phyloP scores from a whole-genome alignment of 1,140 invertebrate genomes.

The Schlechtendalia chinensis region DNA sequence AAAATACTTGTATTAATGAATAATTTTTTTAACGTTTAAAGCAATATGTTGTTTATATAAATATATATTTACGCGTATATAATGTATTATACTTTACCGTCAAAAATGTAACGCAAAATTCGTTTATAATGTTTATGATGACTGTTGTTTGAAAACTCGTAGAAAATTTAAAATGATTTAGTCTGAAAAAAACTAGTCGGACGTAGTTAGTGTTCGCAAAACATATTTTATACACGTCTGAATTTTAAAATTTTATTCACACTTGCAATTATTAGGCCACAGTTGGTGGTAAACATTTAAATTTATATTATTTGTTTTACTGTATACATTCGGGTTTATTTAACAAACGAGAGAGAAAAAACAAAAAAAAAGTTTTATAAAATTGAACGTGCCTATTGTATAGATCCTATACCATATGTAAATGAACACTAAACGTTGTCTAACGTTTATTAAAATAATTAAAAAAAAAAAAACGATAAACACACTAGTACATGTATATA shows the following conservation, averaged over 20 bases:
- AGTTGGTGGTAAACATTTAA: slow-evolving; percentile 39
- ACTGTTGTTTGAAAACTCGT: not conserved
- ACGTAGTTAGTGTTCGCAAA: slow-evolving; percentile 26
- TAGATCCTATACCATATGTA: not conserved
- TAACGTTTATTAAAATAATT: not conserved
- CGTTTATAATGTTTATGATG: not conserved
- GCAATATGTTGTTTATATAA: too few relatives aligned
- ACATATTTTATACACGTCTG: slow-evolving; percentile 37
- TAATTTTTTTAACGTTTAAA: too few relatives aligned
- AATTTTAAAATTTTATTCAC: slow-evolving; percentile 44
- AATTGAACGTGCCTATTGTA: not conserved
- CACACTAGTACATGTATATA: too few relatives aligned
- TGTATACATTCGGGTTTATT: slow-evolving; percentile 28
- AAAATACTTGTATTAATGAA: too few relatives aligned
- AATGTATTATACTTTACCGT: not conserved
- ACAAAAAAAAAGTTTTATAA: not conserved
- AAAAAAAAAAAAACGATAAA: not conserved
- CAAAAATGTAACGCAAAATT: too few relatives aligned
- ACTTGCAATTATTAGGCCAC: not conserved
- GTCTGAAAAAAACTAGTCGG: slow-evolving; percentile 3
- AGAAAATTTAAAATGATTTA: slow-evolving; percentile 16
- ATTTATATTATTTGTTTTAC: slow-evolving; percentile 40
- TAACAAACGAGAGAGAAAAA: slow-evolving; percentile 31
- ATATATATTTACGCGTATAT: not conserved
- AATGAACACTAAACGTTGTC: not conserved